A percentile compares a stretch with the other conserved stretches of the same genome.
These are phyloP conservation scores for Hypotaenidia philippensis DNA, from an alignment of 2,797 vertebrate species.

Conservation along the genomic window DNA sequence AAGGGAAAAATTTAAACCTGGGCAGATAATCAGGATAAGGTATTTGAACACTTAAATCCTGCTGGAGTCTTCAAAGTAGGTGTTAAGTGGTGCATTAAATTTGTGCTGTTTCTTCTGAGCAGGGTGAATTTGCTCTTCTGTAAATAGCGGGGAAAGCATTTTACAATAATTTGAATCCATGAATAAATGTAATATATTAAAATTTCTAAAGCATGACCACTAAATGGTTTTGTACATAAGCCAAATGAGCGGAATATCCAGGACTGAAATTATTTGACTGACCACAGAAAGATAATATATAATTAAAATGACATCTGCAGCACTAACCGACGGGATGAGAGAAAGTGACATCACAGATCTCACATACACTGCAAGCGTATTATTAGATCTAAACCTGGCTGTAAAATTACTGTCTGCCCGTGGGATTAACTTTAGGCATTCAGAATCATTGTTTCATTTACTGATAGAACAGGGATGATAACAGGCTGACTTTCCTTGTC, in stretches of 20 bases:
- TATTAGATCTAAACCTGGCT: slow-evolving; percentile 69
- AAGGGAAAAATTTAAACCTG: slow-evolving; percentile 35
- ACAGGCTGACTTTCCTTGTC: slow-evolving; percentile 63
- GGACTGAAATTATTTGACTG: slow-evolving; percentile 46
- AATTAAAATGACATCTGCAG: slow-evolving; percentile 62
- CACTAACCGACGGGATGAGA: not conserved
- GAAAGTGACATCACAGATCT: slow-evolving; percentile 56
- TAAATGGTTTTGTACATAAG: slow-evolving; percentile 26
- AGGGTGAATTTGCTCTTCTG: slow-evolving; percentile 28
- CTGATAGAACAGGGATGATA: slow-evolving; percentile 50
- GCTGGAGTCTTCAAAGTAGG: slow-evolving; percentile 42
- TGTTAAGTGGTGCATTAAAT: slow-evolving; percentile 64
- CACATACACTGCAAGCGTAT: slow-evolving; percentile 39
- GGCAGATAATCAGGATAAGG: slow-evolving; percentile 45
- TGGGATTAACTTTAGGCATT: slow-evolving; percentile 60
- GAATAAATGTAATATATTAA: slow-evolving; percentile 47
- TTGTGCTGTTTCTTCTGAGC: slow-evolving; percentile 41
- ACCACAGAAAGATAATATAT: slow-evolving; percentile 39
- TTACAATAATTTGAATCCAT: slow-evolving; percentile 42
- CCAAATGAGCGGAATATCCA: slow-evolving; percentile 36
- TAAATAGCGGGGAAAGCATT: slow-evolving; percentile 48
- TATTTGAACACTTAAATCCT: slow-evolving; percentile 57
- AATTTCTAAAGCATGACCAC: slow-evolving; percentile 1
- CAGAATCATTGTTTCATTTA: slow-evolving; percentile 63
- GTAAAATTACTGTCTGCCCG: slow-evolving; percentile 61